Conservation (phyloP, 2,888 invertebrate species). For the Meloe dianella region DNA sequence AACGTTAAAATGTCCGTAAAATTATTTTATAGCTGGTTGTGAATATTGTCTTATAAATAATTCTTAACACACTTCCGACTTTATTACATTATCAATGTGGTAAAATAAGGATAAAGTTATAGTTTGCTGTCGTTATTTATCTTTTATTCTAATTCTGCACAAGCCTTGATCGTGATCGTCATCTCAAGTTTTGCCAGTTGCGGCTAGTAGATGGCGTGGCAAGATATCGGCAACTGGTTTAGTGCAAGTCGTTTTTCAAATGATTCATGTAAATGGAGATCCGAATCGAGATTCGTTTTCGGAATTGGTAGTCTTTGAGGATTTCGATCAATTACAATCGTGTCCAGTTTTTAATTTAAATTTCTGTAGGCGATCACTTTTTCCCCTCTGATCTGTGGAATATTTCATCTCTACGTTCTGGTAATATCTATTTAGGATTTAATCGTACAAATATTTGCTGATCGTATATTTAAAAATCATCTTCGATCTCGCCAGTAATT, state of each 20-base stretch:
- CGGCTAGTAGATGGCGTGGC: too few relatives aligned
- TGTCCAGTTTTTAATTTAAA: not conserved
- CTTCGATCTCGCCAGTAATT: conserved; percentile 10
- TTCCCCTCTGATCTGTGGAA: not conserved
- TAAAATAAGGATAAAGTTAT: conserved; percentile 4
- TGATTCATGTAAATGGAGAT: not conserved
- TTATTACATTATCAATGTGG: not conserved
- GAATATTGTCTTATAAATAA: conserved; percentile 3
- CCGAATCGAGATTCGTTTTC: not conserved
- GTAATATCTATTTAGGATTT: conserved; percentile 7
- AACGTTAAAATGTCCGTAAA: not conserved
- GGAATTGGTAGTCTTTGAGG: not conserved
- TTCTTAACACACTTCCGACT: not conserved
- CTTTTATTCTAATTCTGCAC: not conserved
- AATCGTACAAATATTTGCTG: conserved; percentile 12
- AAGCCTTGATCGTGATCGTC: not conserved
- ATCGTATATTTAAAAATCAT: conserved; percentile 12
- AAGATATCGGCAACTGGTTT: too few relatives aligned
- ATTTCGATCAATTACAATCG: too few relatives aligned
- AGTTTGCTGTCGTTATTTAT: not conserved
- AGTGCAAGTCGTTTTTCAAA: too few relatives aligned
- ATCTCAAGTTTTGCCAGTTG: not conserved
- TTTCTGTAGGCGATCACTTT: not conserved
- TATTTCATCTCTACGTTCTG: not conserved
- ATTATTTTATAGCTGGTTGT: not conserved